Base-by-base conservation (phyloP, 2,888 invertebrate genomes). In the Torymus texanus region DNA sequence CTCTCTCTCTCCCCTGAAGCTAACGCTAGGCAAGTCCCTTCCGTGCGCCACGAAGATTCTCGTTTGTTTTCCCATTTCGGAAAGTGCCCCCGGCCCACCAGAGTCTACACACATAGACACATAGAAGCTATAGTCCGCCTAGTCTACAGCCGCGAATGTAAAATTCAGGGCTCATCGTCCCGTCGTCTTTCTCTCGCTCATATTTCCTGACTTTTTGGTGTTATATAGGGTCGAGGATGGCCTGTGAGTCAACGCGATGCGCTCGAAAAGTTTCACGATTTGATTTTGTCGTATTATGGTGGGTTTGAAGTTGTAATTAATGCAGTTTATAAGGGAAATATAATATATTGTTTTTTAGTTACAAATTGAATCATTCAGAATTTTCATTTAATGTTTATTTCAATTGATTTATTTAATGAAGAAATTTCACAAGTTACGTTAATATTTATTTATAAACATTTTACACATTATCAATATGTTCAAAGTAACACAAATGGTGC, bases 61-160 rank as follows among this genome's bases (percentile, higher is more conserved):
- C 80, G 82, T 83, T 83, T 83, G 82, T 81, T 79, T 82, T 79
- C 79, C 74, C 80, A 82, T 82, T 83, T 79, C 59, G 78, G 61
- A 80, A 81, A 81, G 81, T 81, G 78, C 41, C 78, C 75, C 71
- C 70, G 55, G 16, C 56, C 16, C 66, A 14, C 63, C 29, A 13
- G 24, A 12, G 24, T 16, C 41, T 29, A 13, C 55, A 10, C 18
- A 12, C 55, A 61, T 56, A n/a, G n/a, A 29, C 62, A 41, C 24
- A 41, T 11, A 24, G 53, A 72, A 62, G 59, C 75, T 67, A 75
- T 79, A 41, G 41, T 72, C 71, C 16, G 62, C 29, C 56, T 67
- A 56, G 73, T 76, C 76, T 65, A 63, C 51, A 16, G 80, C 63
- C 76, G 41, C 41, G 59, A 80, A 80, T 80, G 76, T 77, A 56